Conservation (phyloP, 2,113 vertebrate species). For the Channa argus region DNA sequence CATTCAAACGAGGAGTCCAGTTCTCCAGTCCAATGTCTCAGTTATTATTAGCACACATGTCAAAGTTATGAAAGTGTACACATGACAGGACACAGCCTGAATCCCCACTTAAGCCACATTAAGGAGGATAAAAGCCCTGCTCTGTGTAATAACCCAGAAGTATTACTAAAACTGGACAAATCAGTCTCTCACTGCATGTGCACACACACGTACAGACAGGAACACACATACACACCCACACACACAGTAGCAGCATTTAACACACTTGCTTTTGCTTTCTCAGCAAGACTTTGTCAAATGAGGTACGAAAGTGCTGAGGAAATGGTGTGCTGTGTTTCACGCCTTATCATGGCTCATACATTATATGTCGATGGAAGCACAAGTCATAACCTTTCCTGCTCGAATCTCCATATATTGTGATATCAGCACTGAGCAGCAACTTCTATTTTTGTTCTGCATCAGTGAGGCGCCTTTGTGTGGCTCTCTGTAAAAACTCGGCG, state of each 20-base stretch:
- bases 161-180: slow-evolving; percentile 34
- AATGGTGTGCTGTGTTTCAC: slow-evolving; percentile 45
- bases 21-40: slow-evolving; percentile 21
- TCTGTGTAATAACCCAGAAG: slow-evolving; percentile 50
- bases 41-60: slow-evolving; percentile 11
- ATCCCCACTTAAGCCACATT: slow-evolving; percentile 35
- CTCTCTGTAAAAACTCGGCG: slow-evolving; percentile 21
- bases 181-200: slow-evolving; percentile 2
- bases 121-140: slow-evolving; percentile 36
- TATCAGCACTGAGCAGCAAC: slow-evolving; percentile 51
- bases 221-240: neutral
- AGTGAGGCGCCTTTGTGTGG: slow-evolving; percentile 16
- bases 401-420: slow-evolving; percentile 36
- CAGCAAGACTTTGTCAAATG: slow-evolving; percentile 49
- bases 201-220: neutral
- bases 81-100: slow-evolving; percentile 25
- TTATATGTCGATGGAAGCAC: slow-evolving; percentile 45
- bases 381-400: slow-evolving; percentile 49
- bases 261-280: slow-evolving; percentile 36
- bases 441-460: slow-evolving; percentile 54
- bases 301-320: slow-evolving; percentile 49
- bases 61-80: slow-evolving; percentile 4
- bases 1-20: slow-evolving; percentile 14
- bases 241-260: slow-evolving; percentile 16
- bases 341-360: slow-evolving; percentile 47